Evolutionary conservation across 2,797 vertebrate genomes (phyloP).

Genomic region (Yasuhikotakia modesta): DNA sequence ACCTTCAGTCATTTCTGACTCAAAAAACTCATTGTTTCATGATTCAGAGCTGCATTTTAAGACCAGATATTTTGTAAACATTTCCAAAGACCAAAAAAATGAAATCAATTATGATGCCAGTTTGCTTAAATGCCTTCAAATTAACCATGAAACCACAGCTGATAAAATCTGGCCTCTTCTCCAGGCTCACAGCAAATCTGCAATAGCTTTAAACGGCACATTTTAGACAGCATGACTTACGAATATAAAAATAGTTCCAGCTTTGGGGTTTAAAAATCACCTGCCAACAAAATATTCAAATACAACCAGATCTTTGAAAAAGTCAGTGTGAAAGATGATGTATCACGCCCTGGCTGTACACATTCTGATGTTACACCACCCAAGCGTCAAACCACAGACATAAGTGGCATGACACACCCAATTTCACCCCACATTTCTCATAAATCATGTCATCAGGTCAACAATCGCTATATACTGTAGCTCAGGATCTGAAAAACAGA

Average conservation of each 20-base stretch:
- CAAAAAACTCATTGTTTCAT: constrained; percentile 18
- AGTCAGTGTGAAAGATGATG: background rate
- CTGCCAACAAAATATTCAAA: constrained; percentile 19
- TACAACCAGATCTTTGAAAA: background rate
- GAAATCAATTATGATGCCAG: background rate
- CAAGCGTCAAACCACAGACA: constrained; percentile 1
- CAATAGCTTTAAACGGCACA: constrained; percentile 16
- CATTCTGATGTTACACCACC: background rate
- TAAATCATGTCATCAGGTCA: background rate
- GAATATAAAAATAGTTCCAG: constrained; percentile 12
- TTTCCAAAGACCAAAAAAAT: constrained; percentile 11
- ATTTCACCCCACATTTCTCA: background rate
- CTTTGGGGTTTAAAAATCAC: background rate
- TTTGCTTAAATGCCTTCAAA: constrained; percentile 12
- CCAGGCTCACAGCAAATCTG: background rate
- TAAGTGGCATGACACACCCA: background rate
- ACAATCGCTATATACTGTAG: background rate
- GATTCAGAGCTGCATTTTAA: constrained; percentile 23
- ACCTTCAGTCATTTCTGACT: constrained; percentile 5
- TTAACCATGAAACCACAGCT: constrained; percentile 20
- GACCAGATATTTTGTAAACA: constrained; percentile 9
- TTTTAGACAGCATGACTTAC: constrained; percentile 24
- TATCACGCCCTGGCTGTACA: background rate
- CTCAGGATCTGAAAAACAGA: too few species aligned
- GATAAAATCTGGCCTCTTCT: background rate